Evolutionary conservation across 2,888 invertebrate genomes (phyloP).

Genomic region (Dyspetes luteomarginatus): DNA sequence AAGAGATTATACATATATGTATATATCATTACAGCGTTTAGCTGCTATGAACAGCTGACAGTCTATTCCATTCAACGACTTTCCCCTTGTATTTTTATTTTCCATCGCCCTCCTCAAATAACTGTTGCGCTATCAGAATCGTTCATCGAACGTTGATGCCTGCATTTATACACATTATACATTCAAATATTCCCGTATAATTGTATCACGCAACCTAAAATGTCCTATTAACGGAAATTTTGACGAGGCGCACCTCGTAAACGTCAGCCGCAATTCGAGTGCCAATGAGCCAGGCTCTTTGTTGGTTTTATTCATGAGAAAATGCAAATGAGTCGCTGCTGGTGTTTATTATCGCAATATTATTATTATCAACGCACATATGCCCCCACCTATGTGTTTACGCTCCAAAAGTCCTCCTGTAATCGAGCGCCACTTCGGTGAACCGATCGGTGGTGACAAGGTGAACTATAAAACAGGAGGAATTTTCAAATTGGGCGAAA

Average conservation of each 20-base stretch:
- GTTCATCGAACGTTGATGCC: slow-evolving; percentile 22
- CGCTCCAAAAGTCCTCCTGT: neutral
- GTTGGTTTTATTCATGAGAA: neutral
- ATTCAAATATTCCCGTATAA: neutral
- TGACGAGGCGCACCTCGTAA: neutral
- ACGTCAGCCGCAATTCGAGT: neutral
- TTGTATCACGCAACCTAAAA: neutral
- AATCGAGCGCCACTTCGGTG: neutral
- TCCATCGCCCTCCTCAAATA: slow-evolving; percentile 19
- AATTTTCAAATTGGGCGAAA: too few species aligned
- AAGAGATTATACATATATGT: neutral
- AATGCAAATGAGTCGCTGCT: neutral
- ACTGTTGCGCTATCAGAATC: slow-evolving; percentile 36
- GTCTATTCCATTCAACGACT: slow-evolving; percentile 34
- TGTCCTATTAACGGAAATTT: neutral
- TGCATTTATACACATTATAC: slow-evolving; percentile 15
- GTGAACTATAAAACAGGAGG: too few species aligned
- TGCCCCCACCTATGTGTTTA: neutral
- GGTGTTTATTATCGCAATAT: neutral
- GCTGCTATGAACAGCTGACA: slow-evolving; percentile 46
- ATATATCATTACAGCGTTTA: slow-evolving; percentile 23
- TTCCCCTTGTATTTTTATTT: slow-evolving; percentile 3
- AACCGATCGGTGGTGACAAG: neutral
- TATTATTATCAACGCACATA: neutral
- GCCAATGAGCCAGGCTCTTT: neutral